These are phyloP conservation scores for Sarcophaga rosellei DNA, from an alignment of 2,888 invertebrate genomes.

Conservation along the genomic window DNA sequence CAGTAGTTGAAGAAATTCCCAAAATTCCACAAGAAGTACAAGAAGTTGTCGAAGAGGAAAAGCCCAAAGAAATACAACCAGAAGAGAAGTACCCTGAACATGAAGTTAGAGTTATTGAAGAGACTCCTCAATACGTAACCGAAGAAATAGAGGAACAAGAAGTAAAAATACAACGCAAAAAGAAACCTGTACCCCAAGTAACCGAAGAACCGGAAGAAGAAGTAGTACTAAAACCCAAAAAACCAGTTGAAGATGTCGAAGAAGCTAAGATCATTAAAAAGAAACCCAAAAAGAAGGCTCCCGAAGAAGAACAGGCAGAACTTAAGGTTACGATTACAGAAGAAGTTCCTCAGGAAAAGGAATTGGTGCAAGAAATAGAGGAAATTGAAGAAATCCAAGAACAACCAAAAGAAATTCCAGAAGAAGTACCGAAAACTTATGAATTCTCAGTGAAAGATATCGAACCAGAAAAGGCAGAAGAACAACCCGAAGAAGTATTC, in stretches of 20 bases:
- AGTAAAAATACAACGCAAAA: slow-evolving; percentile 73
- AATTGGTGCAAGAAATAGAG: slow-evolving; percentile 74
- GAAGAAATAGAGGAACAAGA: slow-evolving; percentile 71
- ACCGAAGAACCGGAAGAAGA: slow-evolving; percentile 78
- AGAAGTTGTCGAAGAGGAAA: slow-evolving; percentile 70
- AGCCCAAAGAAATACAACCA: slow-evolving; percentile 69
- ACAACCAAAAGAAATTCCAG: slow-evolving; percentile 71
- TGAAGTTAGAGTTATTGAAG: slow-evolving; percentile 75
- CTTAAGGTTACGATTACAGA: slow-evolving; percentile 77
- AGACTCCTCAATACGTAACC: slow-evolving; percentile 66
- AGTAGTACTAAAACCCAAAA: slow-evolving; percentile 72
- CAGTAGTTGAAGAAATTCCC: slow-evolving; percentile 75
- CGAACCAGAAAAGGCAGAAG: slow-evolving; percentile 59
- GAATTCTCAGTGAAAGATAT: slow-evolving; percentile 70
- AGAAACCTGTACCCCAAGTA: slow-evolving; percentile 71
- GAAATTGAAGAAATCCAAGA: slow-evolving; percentile 75
- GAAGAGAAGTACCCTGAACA: slow-evolving; percentile 71
- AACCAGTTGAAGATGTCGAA: slow-evolving; percentile 75
- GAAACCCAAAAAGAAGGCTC: slow-evolving; percentile 72
- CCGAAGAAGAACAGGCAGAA: slow-evolving; percentile 76
- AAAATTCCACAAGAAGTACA: slow-evolving; percentile 71
- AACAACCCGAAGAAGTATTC: slow-evolving; percentile 74
- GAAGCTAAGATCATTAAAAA: slow-evolving; percentile 76
- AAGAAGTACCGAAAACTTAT: slow-evolving; percentile 72
- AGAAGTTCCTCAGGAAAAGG: slow-evolving; percentile 71